Base-by-base conservation (phyloP, 1,140 invertebrate species). In the Drosophila kohkoa region DNA sequence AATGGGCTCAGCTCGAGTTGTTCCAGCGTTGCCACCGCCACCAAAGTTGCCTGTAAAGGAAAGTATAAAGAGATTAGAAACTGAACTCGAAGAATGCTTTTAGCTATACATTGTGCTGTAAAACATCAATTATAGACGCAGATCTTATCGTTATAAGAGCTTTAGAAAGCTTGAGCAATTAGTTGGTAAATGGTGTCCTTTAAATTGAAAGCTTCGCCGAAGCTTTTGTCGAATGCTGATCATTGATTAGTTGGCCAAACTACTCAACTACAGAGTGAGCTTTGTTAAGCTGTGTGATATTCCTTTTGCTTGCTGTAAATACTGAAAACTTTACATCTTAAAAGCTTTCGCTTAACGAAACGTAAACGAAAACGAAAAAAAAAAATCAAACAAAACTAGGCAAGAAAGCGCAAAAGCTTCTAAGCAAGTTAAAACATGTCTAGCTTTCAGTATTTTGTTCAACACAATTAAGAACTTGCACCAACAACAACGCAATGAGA, bases 1-100 rank as follows among this genome's bases (percentile, higher is more conserved):
- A 52, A 96, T 95, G 15, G 96, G 95, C 81, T 96, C 95, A 1
- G 95, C 93, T 85, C 95, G 85, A 55, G 93, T 87, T 6, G 81
- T 76, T 55, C 78, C 85, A 46, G 75, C 49, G 51, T 60, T 75
- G 81, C 75, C 79, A 57, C 71, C 73, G 49, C 81, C 59, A 43
- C 91, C 91, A 73, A 90, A 90, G 66, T 79, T 88, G 49, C 83
- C 91, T 92, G 70, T 11, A 91, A 92, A 41, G 43, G 16, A 30
- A 58, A 57, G 41, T 13, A 13, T n/a, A 3, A 10, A 4, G 10
- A 8, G 1, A 16, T 68, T 35, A 60, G 25, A 10, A 54, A 20
- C 32, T 16, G 11, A 43, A 5, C 6, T 11, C 32, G 32, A 8
- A 2, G 5, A 32, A 32, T 32, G 6, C 32, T 5, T 32, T 32